Percentiles rank a stretch among this genome's conserved stretches.
Conservation (phyloP, 2,888 invertebrate species). For the Watsonalla binaria region DNA sequence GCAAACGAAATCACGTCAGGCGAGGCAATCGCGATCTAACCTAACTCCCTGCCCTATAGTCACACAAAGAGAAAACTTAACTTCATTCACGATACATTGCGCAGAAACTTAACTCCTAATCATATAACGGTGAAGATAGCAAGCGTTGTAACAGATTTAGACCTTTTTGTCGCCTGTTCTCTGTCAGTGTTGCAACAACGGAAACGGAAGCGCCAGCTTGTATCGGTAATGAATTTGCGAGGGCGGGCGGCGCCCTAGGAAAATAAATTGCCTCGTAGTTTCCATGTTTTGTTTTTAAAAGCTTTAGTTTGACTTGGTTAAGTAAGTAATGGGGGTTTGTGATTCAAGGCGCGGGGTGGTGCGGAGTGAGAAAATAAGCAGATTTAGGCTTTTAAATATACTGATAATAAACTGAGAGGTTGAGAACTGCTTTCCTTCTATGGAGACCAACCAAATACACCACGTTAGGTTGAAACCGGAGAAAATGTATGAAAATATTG, state of each 20-base stretch:
- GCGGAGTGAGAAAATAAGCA: no score
- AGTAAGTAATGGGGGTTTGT: constrained; percentile 32
- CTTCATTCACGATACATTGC: neutral
- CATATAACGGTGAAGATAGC: constrained; percentile 5
- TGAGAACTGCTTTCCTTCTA: no score
- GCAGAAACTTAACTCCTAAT: neutral
- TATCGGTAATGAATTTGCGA: constrained; percentile 73
- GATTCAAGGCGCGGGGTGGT: no score
- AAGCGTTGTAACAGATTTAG: constrained; percentile 27
- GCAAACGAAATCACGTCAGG: constrained; percentile 69
- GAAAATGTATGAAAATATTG: no score
- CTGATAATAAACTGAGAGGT: no score
- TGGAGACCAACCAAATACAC: no score
- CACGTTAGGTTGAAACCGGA: no score
- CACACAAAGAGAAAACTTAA: neutral
- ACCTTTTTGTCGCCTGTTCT: constrained; percentile 14
- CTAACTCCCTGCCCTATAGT: constrained; percentile 11
- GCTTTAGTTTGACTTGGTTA: constrained; percentile 52
- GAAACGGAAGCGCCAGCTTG: constrained; percentile 73
- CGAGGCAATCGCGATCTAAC: constrained; percentile 50
- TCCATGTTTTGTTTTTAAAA: constrained; percentile 64
- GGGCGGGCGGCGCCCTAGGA: constrained; percentile 66
- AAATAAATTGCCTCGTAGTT: constrained; percentile 63
- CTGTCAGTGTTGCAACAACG: constrained; percentile 19
- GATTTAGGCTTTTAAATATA: no score